Evolutionary conservation across 2,797 vertebrate genomes (phyloP).

Genomic region (Rhinophrynus dorsalis): DNA sequence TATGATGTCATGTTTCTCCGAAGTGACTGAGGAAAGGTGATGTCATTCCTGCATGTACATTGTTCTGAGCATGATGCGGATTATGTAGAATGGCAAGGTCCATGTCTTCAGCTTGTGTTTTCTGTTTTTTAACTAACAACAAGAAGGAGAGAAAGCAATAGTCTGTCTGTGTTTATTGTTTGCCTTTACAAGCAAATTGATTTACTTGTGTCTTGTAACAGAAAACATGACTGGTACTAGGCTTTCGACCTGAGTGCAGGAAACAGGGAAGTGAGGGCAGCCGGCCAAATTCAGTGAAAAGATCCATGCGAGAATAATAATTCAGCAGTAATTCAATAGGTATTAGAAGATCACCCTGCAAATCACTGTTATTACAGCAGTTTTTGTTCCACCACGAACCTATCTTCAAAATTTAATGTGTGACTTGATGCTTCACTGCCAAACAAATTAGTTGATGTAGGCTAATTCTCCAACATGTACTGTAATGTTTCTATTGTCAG

Average conservation of each 20-base stretch:
- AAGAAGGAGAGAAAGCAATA: background rate
- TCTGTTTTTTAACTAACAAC: background rate
- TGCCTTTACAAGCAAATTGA: background rate
- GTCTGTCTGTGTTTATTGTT: background rate
- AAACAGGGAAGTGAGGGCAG: background rate
- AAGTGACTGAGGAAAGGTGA: too few relatives aligned
- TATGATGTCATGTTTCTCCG: too few relatives aligned
- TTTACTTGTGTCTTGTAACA: background rate
- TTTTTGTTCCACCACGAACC: conserved; percentile 38
- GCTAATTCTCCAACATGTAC: background rate
- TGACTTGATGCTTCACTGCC: conserved; percentile 5
- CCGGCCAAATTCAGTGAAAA: conserved; percentile 43
- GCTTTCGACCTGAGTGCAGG: background rate
- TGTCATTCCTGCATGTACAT: too few relatives aligned
- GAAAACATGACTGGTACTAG: background rate
- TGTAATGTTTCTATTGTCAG: background rate
- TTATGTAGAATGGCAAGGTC: too few relatives aligned
- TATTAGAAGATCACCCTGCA: conserved; percentile 51
- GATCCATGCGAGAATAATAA: conserved; percentile 41
- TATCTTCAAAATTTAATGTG: conserved; percentile 37
- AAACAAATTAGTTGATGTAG: conserved; percentile 19
- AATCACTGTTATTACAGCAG: conserved; percentile 54
- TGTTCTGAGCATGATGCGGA: too few relatives aligned
- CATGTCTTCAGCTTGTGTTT: too few relatives aligned
- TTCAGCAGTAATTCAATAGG: conserved; percentile 50